Evolutionary conservation across 1,140 invertebrate genomes (phyloP), one percentile per base, ranked within the genome.

Genomic region (Andricus grossulariae): DNA sequence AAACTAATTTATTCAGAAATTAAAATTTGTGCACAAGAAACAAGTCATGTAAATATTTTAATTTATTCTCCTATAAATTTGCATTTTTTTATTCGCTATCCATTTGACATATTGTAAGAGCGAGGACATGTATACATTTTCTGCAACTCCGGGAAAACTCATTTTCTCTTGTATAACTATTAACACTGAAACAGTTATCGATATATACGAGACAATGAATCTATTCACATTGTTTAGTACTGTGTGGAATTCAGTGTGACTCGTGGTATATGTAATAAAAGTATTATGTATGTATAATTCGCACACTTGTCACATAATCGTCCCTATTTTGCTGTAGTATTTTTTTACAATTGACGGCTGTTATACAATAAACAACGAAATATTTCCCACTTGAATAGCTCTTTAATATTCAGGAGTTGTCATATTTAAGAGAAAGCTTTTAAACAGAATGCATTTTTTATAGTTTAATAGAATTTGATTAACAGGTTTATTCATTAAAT

Each of bases 151-250:
- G 25, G 57, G 57, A 66, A 66, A 32, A 66, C 57, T 66, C 21
- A 66, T 66, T 66, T 66, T 66, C 57, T 15, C 13, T 39, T 66
- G 13, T 16, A 32, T 66, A 15, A 10, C 21, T 21, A 66, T 66
- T 66, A 66, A 15, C 57, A 66, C 21, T 66, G 25, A 15, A 66
- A 66, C 57, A 66, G 21, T 66, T 66, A 66, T 66, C 57, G 25
- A 66, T 66, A 32, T 66, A 32, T 19, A 66, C 4, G 21, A 32
- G 13, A 66, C 60, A 66, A 66, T 66, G 21, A 45, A 66, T 66
- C 32, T n/a, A 66, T 66, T 57, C 18, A 11, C 39, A 21, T 8
- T 10, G 19, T 32, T 60, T 25, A 60, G 12, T 66, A 45, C 39
- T 16, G 25, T 39, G 25, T 8, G 39, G 60, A 66, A 66, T 66